phyloP scores from a whole-genome alignment of 2,113 vertebrate genomes.

The Cacatua alba region DNA sequence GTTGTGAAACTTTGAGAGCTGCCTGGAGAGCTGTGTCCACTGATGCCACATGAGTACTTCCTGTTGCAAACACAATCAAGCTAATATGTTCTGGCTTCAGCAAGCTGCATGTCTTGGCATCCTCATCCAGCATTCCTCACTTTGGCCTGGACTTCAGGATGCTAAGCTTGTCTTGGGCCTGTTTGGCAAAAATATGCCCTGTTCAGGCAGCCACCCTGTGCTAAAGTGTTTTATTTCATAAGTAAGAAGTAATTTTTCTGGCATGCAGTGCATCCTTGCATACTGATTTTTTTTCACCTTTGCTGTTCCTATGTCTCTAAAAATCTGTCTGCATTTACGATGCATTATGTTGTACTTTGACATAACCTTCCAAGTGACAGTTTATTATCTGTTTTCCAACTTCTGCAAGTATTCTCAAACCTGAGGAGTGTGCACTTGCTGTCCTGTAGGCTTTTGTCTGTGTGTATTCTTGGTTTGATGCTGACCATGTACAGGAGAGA shows the following conservation, averaged over 20 bases:
- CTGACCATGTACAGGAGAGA: background rate
- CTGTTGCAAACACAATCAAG: background rate
- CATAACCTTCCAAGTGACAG: background rate
- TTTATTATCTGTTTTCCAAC: background rate
- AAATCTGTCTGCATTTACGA: background rate
- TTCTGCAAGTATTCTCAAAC: background rate
- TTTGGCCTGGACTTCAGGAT: background rate
- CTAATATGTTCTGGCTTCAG: background rate
- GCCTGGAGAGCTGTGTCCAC: background rate
- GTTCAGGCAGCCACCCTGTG: background rate
- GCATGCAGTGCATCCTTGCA: background rate
- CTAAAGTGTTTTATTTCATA: background rate
- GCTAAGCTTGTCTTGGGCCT: background rate
- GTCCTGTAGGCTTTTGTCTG: background rate
- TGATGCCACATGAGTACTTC: background rate
- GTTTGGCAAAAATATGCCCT: background rate
- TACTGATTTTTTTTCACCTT: background rate
- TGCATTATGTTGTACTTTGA: background rate
- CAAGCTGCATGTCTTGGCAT: background rate
- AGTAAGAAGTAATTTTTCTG: background rate
- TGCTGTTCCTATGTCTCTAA: background rate
- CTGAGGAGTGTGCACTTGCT: background rate
- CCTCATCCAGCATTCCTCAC: background rate
- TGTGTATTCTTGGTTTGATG: background rate
- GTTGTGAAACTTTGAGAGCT: background rate